Evolutionary conservation across 2,888 invertebrate species (phyloP), one percentile per base, ranked within the genome.

Genomic region (Heteromyza rotundicornis): DNA sequence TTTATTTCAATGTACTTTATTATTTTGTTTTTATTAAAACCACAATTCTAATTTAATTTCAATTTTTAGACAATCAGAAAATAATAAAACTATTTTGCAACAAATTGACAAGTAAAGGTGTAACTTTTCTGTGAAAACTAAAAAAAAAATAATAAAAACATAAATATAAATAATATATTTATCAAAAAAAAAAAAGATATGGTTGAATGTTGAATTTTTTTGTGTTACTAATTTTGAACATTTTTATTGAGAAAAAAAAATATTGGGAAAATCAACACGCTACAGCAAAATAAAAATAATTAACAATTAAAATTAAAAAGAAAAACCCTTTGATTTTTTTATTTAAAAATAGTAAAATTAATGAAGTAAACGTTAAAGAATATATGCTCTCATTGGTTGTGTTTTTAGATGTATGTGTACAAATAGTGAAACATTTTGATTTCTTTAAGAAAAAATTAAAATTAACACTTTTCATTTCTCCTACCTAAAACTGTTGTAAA

Each of bases 381-480:
- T n/a, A n/a, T 75, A 80, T 80, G 80, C 82, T 83, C 82, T 81
- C 83, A 80, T 80, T 80, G 82, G 82, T 82, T 83, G 83, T 82
- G 81, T 82, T 82, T 80, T 79, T 79, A 81, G 74, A 70, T 47
- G 74, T 66, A 75, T 62, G 65, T 63, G 65, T 65, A 65, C 47
- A 64, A 23, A 27, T n/a, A n/a, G 7, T 12, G 55, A 61, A 50
- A 57, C 20, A 44, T 60, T 55, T n/a, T 14, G n/a, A n/a, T n/a
- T n/a, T n/a, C 36, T 40, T 54, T 2, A 23, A 53, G 10, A 59
- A 47, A 53, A 59, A 47, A 47, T 3, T 14, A 40, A 40, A 40
- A 2, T 47, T 20, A 47, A 47, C 17, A 19, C 20, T 19, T 19
- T 2, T 47, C 19, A 47, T 47, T 47, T 47, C 19, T 17, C 19